Evolutionary conservation across 2,113 vertebrate species (phyloP).

Genomic region (Sebastes fasciatus): DNA sequence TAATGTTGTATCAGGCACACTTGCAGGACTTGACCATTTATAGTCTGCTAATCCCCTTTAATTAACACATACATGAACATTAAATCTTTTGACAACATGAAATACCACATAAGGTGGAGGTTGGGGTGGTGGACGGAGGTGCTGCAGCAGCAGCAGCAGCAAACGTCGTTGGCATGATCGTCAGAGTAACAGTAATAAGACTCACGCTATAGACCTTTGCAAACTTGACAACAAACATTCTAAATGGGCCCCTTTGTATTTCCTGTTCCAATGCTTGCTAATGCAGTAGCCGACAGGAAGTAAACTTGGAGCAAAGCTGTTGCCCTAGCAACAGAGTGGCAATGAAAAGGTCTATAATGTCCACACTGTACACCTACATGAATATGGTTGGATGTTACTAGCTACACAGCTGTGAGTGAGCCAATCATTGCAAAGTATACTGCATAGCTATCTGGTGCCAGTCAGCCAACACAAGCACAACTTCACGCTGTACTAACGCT

Average conservation of each 20-base stretch:
- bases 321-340: too few relatives aligned
- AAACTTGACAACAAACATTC: too few relatives aligned
- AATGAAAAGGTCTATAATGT: not conserved
- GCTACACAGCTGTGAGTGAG: not conserved
- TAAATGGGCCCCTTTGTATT: too few relatives aligned
- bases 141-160: not conserved
- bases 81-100: not conserved
- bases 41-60: not conserved
- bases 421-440: too few relatives aligned
- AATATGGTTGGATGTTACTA: not conserved
- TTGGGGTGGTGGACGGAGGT: not conserved
- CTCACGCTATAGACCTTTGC: too few relatives aligned
- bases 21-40: not conserved
- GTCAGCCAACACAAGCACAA: not conserved
- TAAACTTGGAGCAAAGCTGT: too few relatives aligned
- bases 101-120: not conserved
- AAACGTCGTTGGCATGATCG: too few relatives aligned
- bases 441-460: too few relatives aligned
- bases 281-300: too few relatives aligned
- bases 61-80: not conserved
- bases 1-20: slow-evolving; percentile 14
- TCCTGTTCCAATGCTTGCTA: too few relatives aligned
- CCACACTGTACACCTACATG: not conserved
- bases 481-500: not conserved
- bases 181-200: not conserved